Conservation (phyloP, 2,888 invertebrate species). For the Nomada fabriciana region DNA sequence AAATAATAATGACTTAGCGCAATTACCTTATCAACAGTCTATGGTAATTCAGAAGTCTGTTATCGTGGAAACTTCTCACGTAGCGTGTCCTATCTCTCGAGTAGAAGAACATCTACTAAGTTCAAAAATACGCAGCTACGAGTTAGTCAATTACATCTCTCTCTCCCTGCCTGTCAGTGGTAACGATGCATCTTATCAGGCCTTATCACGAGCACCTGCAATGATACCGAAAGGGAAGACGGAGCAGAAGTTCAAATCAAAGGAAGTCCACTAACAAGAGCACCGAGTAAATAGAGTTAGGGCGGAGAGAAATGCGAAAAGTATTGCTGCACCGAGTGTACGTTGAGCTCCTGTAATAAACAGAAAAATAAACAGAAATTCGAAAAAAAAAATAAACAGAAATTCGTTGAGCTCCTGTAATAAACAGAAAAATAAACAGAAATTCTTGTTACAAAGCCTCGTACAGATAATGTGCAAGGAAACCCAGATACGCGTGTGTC, state of each 20-base stretch:
- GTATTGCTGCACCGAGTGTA: neutral
- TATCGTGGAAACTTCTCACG: neutral
- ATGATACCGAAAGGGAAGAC: neutral
- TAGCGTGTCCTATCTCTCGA: neutral
- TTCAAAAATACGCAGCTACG: neutral
- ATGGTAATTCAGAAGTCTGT: neutral
- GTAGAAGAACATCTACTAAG: neutral
- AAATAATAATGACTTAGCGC: neutral
- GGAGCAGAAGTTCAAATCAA: neutral
- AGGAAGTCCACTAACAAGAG: neutral
- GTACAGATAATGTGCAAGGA: too few relatives aligned
- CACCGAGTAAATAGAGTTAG: neutral
- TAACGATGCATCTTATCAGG: neutral
- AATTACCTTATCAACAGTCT: slow-evolving; percentile 2
- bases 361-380: too few relatives aligned
- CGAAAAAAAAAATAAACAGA: too few relatives aligned
- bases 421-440: too few relatives aligned
- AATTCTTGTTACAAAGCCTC: too few relatives aligned
- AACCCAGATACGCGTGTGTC: too few relatives aligned
- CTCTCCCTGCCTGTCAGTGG: too few relatives aligned
- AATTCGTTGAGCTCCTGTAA: too few relatives aligned
- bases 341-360: too few relatives aligned
- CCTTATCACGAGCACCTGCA: neutral
- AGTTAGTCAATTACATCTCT: slow-evolving; percentile 15
- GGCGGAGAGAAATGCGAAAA: neutral